Evolutionary conservation across 1,140 invertebrate genomes (phyloP).

Genomic region (Drosophila willistoni): DNA sequence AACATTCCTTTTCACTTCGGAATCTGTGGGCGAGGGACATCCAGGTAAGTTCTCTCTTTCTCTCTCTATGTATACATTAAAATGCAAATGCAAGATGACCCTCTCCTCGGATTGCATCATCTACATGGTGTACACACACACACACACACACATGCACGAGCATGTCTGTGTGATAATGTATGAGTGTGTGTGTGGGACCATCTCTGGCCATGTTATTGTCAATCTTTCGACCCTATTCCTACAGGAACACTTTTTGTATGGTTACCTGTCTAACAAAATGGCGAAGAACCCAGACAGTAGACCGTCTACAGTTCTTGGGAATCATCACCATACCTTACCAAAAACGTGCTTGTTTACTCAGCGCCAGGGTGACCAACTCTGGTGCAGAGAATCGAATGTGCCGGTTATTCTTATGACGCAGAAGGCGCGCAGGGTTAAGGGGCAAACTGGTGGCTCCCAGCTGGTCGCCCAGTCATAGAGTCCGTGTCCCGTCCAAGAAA

Average conservation of each 20-base stretch:
- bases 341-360: slow-evolving; percentile 71
- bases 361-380: slow-evolving; percentile 38
- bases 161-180: background rate
- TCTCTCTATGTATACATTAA: background rate
- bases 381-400: slow-evolving; percentile 20
- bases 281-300: slow-evolving; percentile 17
- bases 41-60: slow-evolving; percentile 88
- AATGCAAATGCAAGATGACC: slow-evolving; percentile 11
- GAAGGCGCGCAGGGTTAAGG: background rate
- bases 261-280: slow-evolving; percentile 43
- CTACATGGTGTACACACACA: slow-evolving; percentile 28
- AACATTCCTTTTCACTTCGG: slow-evolving; percentile 98
- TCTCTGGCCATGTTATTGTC: slow-evolving; percentile 1
- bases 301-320: background rate
- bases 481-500: slow-evolving; percentile 13
- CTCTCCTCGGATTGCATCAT: slow-evolving; percentile 34
- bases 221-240: slow-evolving; percentile 20
- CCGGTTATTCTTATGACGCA: background rate
- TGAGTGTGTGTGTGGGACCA: slow-evolving; percentile 3
- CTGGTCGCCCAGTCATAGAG: slow-evolving; percentile 5
- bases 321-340: background rate
- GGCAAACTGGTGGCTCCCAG: background rate
- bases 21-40: slow-evolving; percentile 99
- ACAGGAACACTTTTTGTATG: slow-evolving; percentile 11
- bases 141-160: slow-evolving; percentile 9